Percentiles rank a stretch among this genome's conserved stretches.
These are phyloP conservation scores for Tipula unca DNA, from an alignment of 2,888 invertebrate species.

Conservation along the genomic window DNA sequence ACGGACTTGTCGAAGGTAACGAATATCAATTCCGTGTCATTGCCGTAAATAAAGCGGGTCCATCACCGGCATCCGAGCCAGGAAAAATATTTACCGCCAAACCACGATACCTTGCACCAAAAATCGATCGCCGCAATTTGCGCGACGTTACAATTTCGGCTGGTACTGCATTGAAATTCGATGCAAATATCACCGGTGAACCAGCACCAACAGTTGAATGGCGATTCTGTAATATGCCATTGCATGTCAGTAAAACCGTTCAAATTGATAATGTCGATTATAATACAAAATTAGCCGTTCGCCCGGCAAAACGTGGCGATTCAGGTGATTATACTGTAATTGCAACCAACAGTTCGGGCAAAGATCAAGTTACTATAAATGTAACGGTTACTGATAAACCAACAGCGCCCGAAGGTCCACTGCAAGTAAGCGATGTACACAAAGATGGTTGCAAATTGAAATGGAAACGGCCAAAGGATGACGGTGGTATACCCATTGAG, in stretches of 20 bases:
- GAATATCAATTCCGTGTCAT: constrained; percentile 95
- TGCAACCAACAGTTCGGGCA: constrained; percentile 80
- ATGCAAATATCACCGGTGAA: constrained; percentile 89
- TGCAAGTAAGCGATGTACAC: constrained; percentile 80
- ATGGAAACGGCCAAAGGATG: constrained; percentile 93
- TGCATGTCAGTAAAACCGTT: constrained; percentile 60
- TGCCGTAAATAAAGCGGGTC: constrained; percentile 92
- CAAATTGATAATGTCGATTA: constrained; percentile 78
- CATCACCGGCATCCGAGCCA: constrained; percentile 82
- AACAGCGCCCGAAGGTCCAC: constrained; percentile 76
- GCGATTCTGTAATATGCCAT: constrained; percentile 75
- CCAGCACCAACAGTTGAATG: constrained; percentile 91
- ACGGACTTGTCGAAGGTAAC: constrained; percentile 87
- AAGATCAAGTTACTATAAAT: constrained; percentile 71
- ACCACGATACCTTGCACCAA: constrained; percentile 84
- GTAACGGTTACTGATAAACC: constrained; percentile 85
- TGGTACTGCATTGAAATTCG: constrained; percentile 86
- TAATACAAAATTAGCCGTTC: constrained; percentile 75
- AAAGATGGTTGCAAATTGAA: constrained; percentile 89
- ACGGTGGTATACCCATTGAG: constrained; percentile 90
- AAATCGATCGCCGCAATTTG: constrained; percentile 88
- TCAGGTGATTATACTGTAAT: constrained; percentile 81
- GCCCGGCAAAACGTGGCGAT: constrained; percentile 72
- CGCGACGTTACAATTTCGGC: constrained; percentile 85
- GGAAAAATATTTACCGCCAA: constrained; percentile 80